Conservation (phyloP, 2,797 vertebrate species). For the Scolopax bukidnonensis region DNA sequence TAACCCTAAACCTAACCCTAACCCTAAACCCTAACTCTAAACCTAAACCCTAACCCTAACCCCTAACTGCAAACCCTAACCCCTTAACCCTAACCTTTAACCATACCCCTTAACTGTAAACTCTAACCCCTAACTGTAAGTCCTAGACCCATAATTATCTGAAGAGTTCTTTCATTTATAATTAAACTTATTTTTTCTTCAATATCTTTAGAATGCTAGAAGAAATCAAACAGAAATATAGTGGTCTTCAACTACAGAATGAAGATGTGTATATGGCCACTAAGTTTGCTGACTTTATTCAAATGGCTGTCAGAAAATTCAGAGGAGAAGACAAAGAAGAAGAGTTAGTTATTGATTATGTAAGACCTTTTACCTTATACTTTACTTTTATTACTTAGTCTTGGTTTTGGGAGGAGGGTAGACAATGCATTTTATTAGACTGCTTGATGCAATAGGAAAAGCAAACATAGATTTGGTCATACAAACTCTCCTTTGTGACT, state of each 20-base stretch:
- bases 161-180: background rate
- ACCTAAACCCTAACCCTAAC: no score
- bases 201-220: conserved; percentile 87
- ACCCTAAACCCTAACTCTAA: no score
- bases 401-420: background rate
- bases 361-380: conserved; percentile 71
- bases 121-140: no score
- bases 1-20: no score
- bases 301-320: conserved; percentile 88
- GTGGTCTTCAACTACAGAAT: conserved; percentile 86
- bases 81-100: no score
- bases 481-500: background rate
- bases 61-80: no score
- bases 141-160: background rate
- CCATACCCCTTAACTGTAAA: no score
- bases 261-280: conserved; percentile 97
- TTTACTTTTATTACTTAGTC: background rate
- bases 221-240: conserved; percentile 91
- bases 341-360: conserved; percentile 87
- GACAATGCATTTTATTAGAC: background rate
- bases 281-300: conserved; percentile 91
- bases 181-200: background rate
- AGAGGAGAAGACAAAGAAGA: conserved; percentile 90
- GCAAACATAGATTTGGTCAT: background rate
- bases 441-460: background rate